Percentiles rank a stretch among this genome's conserved stretches.
Evolutionary conservation across 2,888 invertebrate genomes (phyloP).

Genomic region (Calliphora vomitoria): DNA sequence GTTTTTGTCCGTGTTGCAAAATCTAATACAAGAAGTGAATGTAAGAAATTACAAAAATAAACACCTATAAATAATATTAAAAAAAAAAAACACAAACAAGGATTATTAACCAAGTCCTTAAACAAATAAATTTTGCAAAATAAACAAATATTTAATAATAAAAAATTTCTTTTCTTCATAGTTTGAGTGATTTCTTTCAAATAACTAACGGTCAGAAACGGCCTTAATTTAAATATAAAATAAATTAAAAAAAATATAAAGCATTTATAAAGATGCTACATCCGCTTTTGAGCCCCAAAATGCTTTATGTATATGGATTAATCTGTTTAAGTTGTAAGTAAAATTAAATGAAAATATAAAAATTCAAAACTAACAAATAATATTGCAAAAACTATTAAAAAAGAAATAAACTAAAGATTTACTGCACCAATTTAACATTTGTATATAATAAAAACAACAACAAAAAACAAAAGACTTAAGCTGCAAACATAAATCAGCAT

Average conservation of each 20-base stretch:
- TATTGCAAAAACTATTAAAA: not conserved
- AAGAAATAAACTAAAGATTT: conserved; percentile 9
- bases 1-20: conserved; percentile 56
- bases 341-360: conserved; percentile 56
- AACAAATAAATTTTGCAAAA: conserved; percentile 9
- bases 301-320: conserved; percentile 75
- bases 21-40: conserved; percentile 55
- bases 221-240: conserved; percentile 42
- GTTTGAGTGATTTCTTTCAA: conserved; percentile 39
- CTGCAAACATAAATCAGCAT: conserved; percentile 29
- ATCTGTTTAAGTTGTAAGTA: conserved; percentile 81
- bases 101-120: conserved; percentile 27
- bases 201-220: conserved; percentile 67
- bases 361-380: not conserved
- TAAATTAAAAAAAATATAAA: conserved; percentile 3
- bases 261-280: conserved; percentile 56
- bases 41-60: conserved; percentile 55
- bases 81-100: conserved; percentile 11
- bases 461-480: conserved; percentile 61
- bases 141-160: conserved; percentile 7
- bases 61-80: not conserved
- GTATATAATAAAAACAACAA: not conserved
- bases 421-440: conserved; percentile 2
- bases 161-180: conserved; percentile 38
- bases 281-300: conserved; percentile 55